A percentile compares a stretch with the other conserved stretches of the same genome.
These are phyloP conservation scores for Chondrilla cf. caribensis DNA, from an alignment of 37 sponge, comb jelly and placozoan genomes.

Conservation along the genomic window DNA sequence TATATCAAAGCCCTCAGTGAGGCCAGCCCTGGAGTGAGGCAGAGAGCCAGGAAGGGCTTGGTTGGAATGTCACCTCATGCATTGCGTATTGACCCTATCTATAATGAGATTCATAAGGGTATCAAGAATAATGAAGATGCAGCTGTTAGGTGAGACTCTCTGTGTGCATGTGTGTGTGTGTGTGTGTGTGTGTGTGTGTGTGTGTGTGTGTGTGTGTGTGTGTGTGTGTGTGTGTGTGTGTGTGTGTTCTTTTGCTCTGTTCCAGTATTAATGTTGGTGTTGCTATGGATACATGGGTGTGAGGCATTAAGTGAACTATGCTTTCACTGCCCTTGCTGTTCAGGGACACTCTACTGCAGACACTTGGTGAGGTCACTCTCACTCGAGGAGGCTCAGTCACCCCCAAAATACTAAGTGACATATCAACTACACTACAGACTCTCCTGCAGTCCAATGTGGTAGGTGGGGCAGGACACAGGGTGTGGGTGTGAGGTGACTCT, in stretches of 20 bases:
- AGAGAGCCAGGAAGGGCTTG: conserved; percentile 70
- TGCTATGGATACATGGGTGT: background rate
- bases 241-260: background rate
- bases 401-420: conserved; percentile 40
- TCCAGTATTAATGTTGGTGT: background rate
- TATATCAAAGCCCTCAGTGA: conserved; percentile 93
- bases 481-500: no score
- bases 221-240: conserved; percentile 17
- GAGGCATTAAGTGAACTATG: background rate
- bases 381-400: conserved; percentile 35
- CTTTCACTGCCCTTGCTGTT: background rate
- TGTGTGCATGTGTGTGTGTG: conserved; percentile 20
- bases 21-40: conserved; percentile 66
- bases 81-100: conserved; percentile 80
- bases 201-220: background rate
- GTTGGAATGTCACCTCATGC: conserved; percentile 61
- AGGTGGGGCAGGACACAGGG: no score
- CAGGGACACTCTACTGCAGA: conserved; percentile 41
- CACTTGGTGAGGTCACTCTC: conserved; percentile 42
- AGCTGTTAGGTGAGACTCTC: conserved; percentile 25
- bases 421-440: conserved; percentile 30
- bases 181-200: conserved; percentile 30
- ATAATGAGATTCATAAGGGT: conserved; percentile 84
- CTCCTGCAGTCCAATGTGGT: conserved; percentile 33
- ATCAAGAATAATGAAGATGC: conserved; percentile 77